These are phyloP conservation scores for Catharus minimus DNA, from an alignment of 2,113 vertebrate species.

Conservation along the genomic window DNA sequence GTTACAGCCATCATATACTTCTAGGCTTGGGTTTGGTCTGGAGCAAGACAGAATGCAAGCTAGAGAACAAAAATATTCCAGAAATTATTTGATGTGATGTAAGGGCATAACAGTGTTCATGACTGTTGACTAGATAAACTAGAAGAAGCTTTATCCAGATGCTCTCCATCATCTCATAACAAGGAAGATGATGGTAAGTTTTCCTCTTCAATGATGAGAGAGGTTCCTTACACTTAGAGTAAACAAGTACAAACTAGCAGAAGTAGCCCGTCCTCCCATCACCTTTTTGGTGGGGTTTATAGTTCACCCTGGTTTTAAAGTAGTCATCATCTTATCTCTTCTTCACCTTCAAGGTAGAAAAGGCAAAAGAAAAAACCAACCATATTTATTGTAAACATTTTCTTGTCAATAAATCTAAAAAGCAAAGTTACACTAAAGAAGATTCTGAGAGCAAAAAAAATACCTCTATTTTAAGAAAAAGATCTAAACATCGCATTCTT, in stretches of 20 bases:
- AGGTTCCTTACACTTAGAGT: background rate
- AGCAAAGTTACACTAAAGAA: background rate
- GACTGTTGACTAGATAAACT: background rate
- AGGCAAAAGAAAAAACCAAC: background rate
- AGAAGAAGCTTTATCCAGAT: background rate
- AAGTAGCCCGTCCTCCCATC: background rate
- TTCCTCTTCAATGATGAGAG: background rate
- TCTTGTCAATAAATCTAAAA: background rate
- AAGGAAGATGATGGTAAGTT: background rate
- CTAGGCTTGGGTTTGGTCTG: background rate
- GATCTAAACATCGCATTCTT: background rate
- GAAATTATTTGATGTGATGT: background rate
- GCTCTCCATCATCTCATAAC: background rate
- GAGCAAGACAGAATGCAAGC: background rate
- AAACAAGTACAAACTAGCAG: background rate
- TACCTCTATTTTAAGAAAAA: background rate
- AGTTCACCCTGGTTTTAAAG: background rate
- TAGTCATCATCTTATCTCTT: background rate
- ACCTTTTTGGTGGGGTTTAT: background rate
- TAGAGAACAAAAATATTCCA: background rate
- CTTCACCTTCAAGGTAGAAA: background rate
- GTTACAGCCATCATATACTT: background rate
- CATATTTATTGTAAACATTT: background rate
- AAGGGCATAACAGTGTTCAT: background rate
- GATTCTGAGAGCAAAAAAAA: background rate